Base-by-base conservation (phyloP, 2,797 vertebrate species). In the Hydrophis major region DNA sequence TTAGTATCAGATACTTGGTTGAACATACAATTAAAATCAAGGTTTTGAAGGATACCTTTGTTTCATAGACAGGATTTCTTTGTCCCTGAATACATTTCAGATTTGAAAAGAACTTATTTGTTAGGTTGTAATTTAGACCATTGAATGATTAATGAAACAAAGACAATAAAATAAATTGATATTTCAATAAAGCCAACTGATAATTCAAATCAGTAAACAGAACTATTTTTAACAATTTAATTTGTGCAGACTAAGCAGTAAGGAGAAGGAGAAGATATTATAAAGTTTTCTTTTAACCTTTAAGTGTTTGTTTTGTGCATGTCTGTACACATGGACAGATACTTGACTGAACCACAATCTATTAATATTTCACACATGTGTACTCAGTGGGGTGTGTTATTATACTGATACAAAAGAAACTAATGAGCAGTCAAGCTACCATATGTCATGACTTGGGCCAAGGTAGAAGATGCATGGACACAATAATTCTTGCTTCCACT, bases 281-380 rank as follows among this genome's bases (percentile, higher is more conserved):
- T 97, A 97, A 98, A 96, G 95, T 96, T 95, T 97, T 97, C 94
- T 96, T 97, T 97, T 96, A 95, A 94, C 96, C 97, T 97, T 97
- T 97, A 97, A 97, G 74, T 4, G 10, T 47, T 11, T 25, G 37
- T 83, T 83, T 8, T 83, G 0, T 25, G 74, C 10, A 83, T 83
- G 22, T 83, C 47, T 83, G 37, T 83, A 10, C 37, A 83, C 20
- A 25, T 97, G 95, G 97, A 96, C 97, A 97, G 97, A 97, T 97
- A 95, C 97, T 97, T 92, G 47, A 95, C 96, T 96, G 96, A 98
- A 98, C 97, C 95, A 97, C 98, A 98, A 98, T 98, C 98, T 98
- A 99, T 99, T 98, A 99, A 99, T 99, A 99, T 99, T 99, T 98
- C 99, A 98, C 98, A 99, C 98, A 98, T 99, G 98, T 99, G 98